Base-by-base conservation (phyloP, 2,797 vertebrate species). In the Myotis findleyi region DNA sequence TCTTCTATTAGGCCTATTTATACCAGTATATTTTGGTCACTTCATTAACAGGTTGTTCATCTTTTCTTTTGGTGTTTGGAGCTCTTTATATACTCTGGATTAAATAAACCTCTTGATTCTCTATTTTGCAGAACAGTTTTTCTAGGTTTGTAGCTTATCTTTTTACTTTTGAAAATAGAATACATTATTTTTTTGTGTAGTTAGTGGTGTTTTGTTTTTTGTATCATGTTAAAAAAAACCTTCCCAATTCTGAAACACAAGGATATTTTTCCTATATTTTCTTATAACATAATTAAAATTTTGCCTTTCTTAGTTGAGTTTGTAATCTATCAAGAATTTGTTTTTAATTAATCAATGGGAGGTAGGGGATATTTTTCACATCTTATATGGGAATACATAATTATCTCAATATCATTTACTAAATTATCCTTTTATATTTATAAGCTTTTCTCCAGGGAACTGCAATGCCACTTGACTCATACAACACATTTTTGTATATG, bases 231-330 rank as follows among this genome's bases (percentile, higher is more conserved):
- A 49, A 80, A 80, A 33, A 44, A 79, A 69, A 73, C 23, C 7
- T 73, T 92, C 33, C n/a, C 9, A 33, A 23, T 73, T 86, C 49
- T 80, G 17, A 85, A 86, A 73, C 7, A 27, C 41, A 27, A 47
- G 13, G 41, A 79, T 84, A 66, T 59, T 68, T 83, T 88, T 71
- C 6, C 16, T 41, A 30, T 71, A 82, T 47, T 38, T 55, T 49
- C 17, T 59, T 36, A 57, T 80, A 66, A 72, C 18, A 59, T 10
- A n/a, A 53, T 57, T 66, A 80, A 68, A 73, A 30, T 51, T 80
- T 86, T 80, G 38, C 66, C 38, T 68, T 85, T 66, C 18, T 68
- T 41, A 86, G 25, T 59, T 95, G 71, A 91, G 49, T 76, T 82
- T 91, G n/a, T 44, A 69, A 75, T 87, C 11, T 69, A 59, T 12